Evolutionary conservation across 2,888 invertebrate species (phyloP).

Genomic region (Panzeria rudis): DNA sequence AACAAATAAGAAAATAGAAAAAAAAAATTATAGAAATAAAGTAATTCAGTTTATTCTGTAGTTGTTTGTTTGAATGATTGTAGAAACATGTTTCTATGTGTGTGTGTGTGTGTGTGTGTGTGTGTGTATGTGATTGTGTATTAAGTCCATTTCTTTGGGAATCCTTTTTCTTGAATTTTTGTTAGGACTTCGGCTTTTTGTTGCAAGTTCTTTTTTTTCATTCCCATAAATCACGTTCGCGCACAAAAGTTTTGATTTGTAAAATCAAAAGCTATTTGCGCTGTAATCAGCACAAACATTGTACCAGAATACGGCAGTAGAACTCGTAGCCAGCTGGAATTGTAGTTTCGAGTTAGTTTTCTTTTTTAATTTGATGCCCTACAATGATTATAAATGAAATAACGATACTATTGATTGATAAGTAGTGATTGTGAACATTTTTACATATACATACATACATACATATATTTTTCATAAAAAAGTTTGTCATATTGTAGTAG

Average conservation of each 20-base stretch:
- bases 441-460: not conserved
- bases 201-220: conserved; percentile 50
- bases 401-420: not conserved
- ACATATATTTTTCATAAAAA: no score
- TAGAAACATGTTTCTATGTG: conserved; percentile 11
- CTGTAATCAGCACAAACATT: conserved; percentile 77
- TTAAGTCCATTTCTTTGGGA: conserved; percentile 65
- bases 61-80: conserved; percentile 42
- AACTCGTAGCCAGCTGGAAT: conserved; percentile 44
- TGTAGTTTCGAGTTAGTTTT: conserved; percentile 35
- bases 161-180: conserved; percentile 45
- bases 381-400: not conserved
- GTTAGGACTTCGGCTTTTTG: conserved; percentile 42
- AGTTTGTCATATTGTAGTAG: no score
- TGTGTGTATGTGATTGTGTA: conserved; percentile 15
- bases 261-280: conserved; percentile 79
- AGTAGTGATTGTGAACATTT: not conserved
- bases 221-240: conserved; percentile 81
- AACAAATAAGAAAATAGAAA: not conserved
- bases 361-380: conserved; percentile 25
- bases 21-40: conserved; percentile 45
- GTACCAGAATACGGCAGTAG: conserved; percentile 71
- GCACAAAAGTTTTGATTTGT: conserved; percentile 82
- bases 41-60: conserved; percentile 61
- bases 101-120: conserved; percentile 13